phyloP scores from a whole-genome alignment of 2,113 vertebrate species.

The Rhombomys opimus region DNA sequence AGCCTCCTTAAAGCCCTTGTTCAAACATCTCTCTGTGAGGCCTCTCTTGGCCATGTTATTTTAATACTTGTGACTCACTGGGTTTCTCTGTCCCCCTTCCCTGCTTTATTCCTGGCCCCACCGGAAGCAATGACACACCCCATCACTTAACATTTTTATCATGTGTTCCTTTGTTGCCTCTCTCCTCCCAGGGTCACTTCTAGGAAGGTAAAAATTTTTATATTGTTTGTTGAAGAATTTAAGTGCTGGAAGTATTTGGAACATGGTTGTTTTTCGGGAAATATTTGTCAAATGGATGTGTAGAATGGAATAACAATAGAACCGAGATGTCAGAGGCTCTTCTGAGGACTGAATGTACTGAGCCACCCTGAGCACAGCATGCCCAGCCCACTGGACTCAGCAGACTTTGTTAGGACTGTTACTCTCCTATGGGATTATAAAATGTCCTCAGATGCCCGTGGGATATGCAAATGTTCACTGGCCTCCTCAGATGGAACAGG shows the following conservation, averaged over 20 bases:
- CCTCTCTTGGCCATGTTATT: background rate
- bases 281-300: background rate
- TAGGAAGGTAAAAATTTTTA: background rate
- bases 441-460: background rate
- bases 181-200: background rate
- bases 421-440: background rate
- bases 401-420: background rate
- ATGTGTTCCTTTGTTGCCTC: background rate
- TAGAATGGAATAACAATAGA: background rate
- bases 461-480: background rate
- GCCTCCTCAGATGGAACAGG: background rate
- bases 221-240: background rate
- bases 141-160: background rate
- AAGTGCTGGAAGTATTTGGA: background rate
- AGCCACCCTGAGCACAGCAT: background rate
- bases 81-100: background rate
- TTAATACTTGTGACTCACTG: background rate
- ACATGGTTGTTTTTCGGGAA: background rate
- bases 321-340: background rate
- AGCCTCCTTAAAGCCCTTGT: background rate
- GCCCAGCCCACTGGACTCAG: background rate
- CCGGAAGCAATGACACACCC: background rate
- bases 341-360: background rate
- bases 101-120: background rate
- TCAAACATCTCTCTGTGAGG: background rate